Base-by-base conservation (phyloP, 2,888 invertebrate genomes). In the Tribolium freemani region DNA sequence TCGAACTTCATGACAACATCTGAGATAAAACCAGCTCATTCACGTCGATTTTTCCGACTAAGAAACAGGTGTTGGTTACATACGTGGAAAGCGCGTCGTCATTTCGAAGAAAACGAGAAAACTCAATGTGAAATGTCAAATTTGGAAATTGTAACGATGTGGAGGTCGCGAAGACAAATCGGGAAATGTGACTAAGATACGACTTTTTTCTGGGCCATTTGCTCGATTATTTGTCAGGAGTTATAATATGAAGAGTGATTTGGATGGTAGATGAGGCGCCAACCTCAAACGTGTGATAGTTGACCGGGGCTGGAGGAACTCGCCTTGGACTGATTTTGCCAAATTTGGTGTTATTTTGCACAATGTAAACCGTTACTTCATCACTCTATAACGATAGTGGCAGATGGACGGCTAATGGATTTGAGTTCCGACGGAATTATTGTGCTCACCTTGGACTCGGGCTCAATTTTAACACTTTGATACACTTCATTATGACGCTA, bases 281-380 rank as follows among this genome's bases (percentile, higher is more conserved):
- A 79, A 76, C 77, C 77, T 78, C 75, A 75, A 76, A 75, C 72
- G 20, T 45, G 30, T 51, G 58, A 68, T 76, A 76, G 74, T 69
- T 70, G 74, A 31, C 48, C 66, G 4, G 26, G 3, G 21, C 3
- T 21, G 21, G n/a, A n/a, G n/a, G 26, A 5, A 57, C 50, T 73
- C 75, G 77, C 81, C 81, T 81, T 81, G 81, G 80, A 81, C 81
- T 81, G 76, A 78, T 80, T 81, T 76, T 57, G 74, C 80, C 79
- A 78, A 80, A 81, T 81, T 81, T 81, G 81, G 81, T 78, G 73
- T 79, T 80, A 80, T 78, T 79, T 78, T 78, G 76, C 78, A 78
- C 79, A 77, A 75, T 76, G 73, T 63, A 69, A 66, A 66, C 58
- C 53, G 60, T 60, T 70, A 70, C 38, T 70, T 51, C 71, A 66